Base-by-base conservation (phyloP, 2,888 invertebrate genomes). In the Atethmia centrago region DNA sequence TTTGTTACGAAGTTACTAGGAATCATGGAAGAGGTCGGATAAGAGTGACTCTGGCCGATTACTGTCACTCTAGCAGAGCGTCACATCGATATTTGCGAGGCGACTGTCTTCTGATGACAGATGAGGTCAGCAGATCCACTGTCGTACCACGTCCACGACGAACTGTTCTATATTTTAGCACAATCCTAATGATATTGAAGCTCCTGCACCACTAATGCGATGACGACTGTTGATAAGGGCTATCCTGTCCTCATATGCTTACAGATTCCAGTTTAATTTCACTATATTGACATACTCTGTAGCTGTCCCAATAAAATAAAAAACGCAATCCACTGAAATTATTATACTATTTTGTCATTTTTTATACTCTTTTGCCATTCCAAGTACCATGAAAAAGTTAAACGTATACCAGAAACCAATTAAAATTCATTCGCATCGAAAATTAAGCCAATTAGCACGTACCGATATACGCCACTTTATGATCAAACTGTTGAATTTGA, bases 381-480 rank as follows among this genome's bases (percentile, higher is more conserved):
- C 74, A 86, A 85, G 82, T 74, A 81, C 42, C 47, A 74, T 67
- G 56, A 76, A 82, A 72, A 85, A 74, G 67, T 81, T 71, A 71
- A 77, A 77, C 51, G 74, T 71, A 71, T 49, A 77, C 72, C 74
- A 79, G 83, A 84, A 83, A 83, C 74, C 79, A 85, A 85, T 85
- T 79, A 71, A 82, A 74, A 80, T 71, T 71, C 62, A 80, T 82
- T 81, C 77, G 75, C 55, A 76, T 71, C 74, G 75, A 78, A 85
- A 86, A 83, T 82, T 83, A 87, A 82, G 80, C 79, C 81, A 85
- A 85, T 86, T 80, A 83, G 36, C 53, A 31, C 47, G 64, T 65
- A 45, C 25, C 10, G 53, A 66, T 75, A 51, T 55, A 68, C 64
- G 58, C 73, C 28, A 76, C 70, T 69, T 47, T 73, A 73, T 62